Evolutionary conservation across 2,888 invertebrate species (phyloP).

Genomic region (Tigriopus californicus): DNA sequence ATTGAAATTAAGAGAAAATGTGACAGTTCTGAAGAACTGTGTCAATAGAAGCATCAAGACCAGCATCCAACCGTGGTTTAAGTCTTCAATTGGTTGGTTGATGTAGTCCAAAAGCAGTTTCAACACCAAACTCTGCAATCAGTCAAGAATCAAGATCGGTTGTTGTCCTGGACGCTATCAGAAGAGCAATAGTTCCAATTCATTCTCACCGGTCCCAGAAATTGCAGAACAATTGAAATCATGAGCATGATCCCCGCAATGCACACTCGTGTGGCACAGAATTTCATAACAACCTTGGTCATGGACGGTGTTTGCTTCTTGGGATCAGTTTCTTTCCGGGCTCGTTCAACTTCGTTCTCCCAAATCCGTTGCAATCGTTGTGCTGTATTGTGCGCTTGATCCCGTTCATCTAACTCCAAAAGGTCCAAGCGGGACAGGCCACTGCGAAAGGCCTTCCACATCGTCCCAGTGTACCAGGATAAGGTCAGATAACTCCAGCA

Average conservation of each 20-base stretch:
- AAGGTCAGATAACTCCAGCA: slow-evolving; percentile 27
- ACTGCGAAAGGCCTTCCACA: slow-evolving; percentile 27
- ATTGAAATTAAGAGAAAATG: slow-evolving; percentile 25
- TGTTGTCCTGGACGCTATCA: background rate
- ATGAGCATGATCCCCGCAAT: slow-evolving; percentile 24
- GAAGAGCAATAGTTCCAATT: background rate
- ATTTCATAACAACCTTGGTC: slow-evolving; percentile 24
- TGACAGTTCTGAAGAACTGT: slow-evolving; percentile 24
- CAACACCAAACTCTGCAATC: slow-evolving; percentile 20
- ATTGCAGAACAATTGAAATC: slow-evolving; percentile 25
- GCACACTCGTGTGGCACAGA: slow-evolving; percentile 26
- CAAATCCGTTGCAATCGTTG: slow-evolving; percentile 25
- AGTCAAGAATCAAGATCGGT: slow-evolving; percentile 6
- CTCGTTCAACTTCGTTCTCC: slow-evolving; percentile 25
- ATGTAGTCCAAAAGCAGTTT: slow-evolving; percentile 21
- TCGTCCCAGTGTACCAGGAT: slow-evolving; percentile 27
- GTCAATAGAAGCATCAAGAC: slow-evolving; percentile 23
- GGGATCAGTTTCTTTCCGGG: slow-evolving; percentile 17
- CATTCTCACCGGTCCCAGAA: slow-evolving; percentile 28
- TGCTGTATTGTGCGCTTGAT: slow-evolving; percentile 24
- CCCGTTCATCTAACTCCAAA: slow-evolving; percentile 21
- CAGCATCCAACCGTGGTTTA: slow-evolving; percentile 24
- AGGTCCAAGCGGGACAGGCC: slow-evolving; percentile 24
- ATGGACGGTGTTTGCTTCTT: slow-evolving; percentile 25
- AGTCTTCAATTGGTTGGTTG: slow-evolving; percentile 21